phyloP scores from a whole-genome alignment of 2,888 invertebrate species.

The Alcis repandata region DNA sequence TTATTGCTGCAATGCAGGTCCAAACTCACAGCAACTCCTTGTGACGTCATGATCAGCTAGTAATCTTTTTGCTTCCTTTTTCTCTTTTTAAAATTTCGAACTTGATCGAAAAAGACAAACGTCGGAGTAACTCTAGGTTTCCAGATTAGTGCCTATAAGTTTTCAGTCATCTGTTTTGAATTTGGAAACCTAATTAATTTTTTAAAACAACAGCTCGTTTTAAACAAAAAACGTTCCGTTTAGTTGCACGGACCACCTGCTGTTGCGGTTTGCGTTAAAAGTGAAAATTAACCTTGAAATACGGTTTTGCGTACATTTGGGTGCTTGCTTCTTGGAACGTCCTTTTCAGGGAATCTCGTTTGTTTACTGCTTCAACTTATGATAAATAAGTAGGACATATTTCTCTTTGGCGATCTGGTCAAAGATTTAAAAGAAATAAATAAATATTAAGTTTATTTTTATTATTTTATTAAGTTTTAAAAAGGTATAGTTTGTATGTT shows the following conservation, averaged over 20 bases:
- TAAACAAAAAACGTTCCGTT: conserved; percentile 31
- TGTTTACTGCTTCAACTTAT: neutral
- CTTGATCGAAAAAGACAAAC: too few species aligned
- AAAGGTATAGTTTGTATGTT: too few species aligned
- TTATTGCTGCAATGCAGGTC: conserved; percentile 17
- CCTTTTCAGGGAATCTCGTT: conserved; percentile 25
- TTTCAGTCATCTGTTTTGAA: neutral
- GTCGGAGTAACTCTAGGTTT: too few species aligned
- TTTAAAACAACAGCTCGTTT: conserved; percentile 10
- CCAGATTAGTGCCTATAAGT: neutral
- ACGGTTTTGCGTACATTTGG: conserved; percentile 14
- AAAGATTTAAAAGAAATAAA: too few species aligned
- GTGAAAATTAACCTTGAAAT: conserved; percentile 47
- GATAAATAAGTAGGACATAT: neutral
- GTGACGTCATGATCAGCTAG: too few species aligned
- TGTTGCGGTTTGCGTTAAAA: conserved; percentile 42
- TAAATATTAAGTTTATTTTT: too few species aligned
- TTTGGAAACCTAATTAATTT: conserved; percentile 27
- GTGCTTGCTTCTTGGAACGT: conserved; percentile 17
- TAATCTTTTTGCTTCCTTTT: too few species aligned
- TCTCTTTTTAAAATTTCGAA: too few species aligned
- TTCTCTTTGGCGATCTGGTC: neutral
- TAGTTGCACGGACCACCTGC: conserved; percentile 42
- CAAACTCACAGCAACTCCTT: neutral
- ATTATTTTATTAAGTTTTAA: too few species aligned